Conservation (phyloP, 2,113 vertebrate genomes). For the Candoia aspera region DNA sequence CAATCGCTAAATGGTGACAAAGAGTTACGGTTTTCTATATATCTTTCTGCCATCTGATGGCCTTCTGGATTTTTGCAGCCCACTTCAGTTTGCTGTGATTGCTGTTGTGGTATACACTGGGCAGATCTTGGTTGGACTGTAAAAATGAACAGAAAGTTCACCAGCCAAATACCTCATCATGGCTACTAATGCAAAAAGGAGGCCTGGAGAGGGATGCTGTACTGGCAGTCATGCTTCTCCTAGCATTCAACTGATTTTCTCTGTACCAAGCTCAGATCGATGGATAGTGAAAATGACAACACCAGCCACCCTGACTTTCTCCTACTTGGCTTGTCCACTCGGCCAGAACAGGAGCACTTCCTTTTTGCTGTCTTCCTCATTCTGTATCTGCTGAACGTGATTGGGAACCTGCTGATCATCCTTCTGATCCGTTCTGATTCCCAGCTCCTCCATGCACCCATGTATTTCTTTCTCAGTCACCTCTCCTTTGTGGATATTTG, state of each 20-base stretch:
- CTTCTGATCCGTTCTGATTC: conserved; percentile 46
- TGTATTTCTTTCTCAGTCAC: conserved; percentile 42
- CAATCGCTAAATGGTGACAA: not conserved
- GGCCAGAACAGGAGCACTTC: conserved; percentile 41
- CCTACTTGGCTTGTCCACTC: conserved; percentile 54
- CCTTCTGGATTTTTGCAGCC: not conserved
- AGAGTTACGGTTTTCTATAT: not conserved
- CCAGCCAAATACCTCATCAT: not conserved
- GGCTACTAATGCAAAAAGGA: not conserved
- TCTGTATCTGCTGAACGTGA: conserved; percentile 54
- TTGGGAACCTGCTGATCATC: conserved; percentile 49
- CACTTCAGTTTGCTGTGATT: not conserved
- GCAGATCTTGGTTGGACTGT: not conserved
- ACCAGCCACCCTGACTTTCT: conserved; percentile 56
- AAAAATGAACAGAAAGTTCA: not conserved
- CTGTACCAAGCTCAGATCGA: not conserved
- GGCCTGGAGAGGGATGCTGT: not conserved
- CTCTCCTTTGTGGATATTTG: conserved; percentile 26
- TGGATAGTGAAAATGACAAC: conserved; percentile 46
- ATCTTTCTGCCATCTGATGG: not conserved
- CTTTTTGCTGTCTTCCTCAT: conserved; percentile 52
- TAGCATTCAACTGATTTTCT: not conserved
- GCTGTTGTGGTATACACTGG: not conserved
- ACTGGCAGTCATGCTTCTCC: not conserved
- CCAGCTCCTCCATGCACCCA: conserved; percentile 13